phyloP scores from a whole-genome alignment of 1,140 invertebrate species.

The Schlechtendalia chinensis region DNA sequence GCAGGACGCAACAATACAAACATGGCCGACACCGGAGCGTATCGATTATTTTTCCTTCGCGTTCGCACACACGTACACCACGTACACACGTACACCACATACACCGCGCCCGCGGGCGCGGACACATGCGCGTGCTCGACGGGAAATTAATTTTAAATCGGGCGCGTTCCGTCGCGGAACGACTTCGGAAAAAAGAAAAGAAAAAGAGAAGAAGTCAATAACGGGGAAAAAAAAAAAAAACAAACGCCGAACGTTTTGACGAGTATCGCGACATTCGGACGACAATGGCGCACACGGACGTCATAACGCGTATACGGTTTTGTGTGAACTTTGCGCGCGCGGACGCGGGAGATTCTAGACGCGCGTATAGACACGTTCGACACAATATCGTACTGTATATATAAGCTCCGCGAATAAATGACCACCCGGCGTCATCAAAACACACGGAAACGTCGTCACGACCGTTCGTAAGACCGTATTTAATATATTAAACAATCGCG shows the following conservation, averaged over 20 bases:
- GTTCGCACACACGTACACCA: not conserved
- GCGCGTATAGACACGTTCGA: no score
- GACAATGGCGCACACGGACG: no score
- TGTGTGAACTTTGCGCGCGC: not conserved
- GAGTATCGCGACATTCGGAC: not conserved
- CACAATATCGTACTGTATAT: no score
- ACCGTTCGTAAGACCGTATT: no score
- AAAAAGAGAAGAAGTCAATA: not conserved
- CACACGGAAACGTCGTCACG: no score
- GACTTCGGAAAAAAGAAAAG: no score
- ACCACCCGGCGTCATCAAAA: no score
- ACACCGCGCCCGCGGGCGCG: no score
- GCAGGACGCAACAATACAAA: conserved; percentile 48
- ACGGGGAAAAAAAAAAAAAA: not conserved
- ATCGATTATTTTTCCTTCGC: conserved; percentile 40
- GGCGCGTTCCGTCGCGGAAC: not conserved
- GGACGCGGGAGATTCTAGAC: no score
- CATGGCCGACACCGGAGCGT: conserved; percentile 38
- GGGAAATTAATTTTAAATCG: conserved; percentile 8
- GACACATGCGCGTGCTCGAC: not conserved
- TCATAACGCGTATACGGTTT: no score
- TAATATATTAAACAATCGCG: not conserved
- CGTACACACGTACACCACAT: not conserved
- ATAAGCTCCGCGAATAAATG: no score
- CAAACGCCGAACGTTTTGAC: no score